These are phyloP conservation scores for Danio choprae DNA, from an alignment of 2,797 vertebrate genomes.

Conservation along the genomic window DNA sequence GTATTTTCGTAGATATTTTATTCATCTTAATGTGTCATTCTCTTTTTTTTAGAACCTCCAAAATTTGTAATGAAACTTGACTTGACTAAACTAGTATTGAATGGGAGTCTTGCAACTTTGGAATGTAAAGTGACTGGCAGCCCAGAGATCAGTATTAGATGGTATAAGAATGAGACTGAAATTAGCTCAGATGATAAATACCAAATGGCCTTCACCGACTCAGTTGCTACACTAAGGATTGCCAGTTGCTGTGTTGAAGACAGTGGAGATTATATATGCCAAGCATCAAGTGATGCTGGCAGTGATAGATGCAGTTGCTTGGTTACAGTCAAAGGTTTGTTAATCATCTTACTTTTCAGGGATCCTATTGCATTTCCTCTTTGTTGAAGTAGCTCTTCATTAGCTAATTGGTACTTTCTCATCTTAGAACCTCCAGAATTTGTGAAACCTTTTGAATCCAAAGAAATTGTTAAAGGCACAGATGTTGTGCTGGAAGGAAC, in stretches of 20 bases:
- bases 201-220: constrained; percentile 78
- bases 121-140: constrained; percentile 91
- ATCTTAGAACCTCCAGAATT: constrained; percentile 90
- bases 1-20: constrained; percentile 36
- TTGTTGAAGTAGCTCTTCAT: neutral
- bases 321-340: constrained; percentile 95
- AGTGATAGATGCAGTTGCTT: constrained; percentile 89
- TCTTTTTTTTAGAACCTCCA: constrained; percentile 84
- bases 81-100: constrained; percentile 84
- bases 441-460: constrained; percentile 88
- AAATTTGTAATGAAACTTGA: constrained; percentile 90
- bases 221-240: constrained; percentile 81
- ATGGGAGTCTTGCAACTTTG: constrained; percentile 80
- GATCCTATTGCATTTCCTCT: neutral
- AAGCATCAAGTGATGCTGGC: constrained; percentile 93
- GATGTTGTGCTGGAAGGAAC: constrained; percentile 90
- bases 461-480: constrained; percentile 92
- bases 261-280: constrained; percentile 90
- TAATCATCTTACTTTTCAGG: constrained; percentile 30
- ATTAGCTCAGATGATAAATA: constrained; percentile 83
- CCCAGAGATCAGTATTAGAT: constrained; percentile 89
- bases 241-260: constrained; percentile 80
- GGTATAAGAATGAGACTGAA: constrained; percentile 92
- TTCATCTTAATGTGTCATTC: constrained; percentile 55
- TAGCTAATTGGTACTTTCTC: constrained; percentile 62